Percentiles rank a stretch among this genome's conserved stretches.
Evolutionary conservation across 2,888 invertebrate genomes (phyloP).

Genomic region (Apamea crenata): DNA sequence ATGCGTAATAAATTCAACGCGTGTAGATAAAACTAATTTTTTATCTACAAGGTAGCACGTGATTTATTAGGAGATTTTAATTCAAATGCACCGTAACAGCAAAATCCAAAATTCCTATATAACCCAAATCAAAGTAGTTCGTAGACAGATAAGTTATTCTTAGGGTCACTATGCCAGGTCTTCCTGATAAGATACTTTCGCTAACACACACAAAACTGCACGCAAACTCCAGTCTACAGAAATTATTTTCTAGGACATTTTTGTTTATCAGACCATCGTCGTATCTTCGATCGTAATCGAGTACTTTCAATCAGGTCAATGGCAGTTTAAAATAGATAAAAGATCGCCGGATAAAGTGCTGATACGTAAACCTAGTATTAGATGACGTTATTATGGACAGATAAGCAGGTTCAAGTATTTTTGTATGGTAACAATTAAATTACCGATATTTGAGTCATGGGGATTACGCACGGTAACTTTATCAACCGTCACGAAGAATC

Average conservation of each 20-base stretch:
- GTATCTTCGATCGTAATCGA: conserved; percentile 64
- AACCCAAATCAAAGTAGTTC: conserved; percentile 55
- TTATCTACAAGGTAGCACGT: background rate
- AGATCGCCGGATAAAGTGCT: conserved; percentile 27
- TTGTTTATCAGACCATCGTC: conserved; percentile 43
- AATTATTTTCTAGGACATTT: conserved; percentile 34
- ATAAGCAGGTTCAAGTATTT: background rate
- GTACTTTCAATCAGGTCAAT: conserved; percentile 75
- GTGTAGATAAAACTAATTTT: background rate
- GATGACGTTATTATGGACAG: conserved; percentile 9
- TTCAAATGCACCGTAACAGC: conserved; percentile 14
- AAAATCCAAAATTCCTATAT: background rate
- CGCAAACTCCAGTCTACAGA: conserved; percentile 11
- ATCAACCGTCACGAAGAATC: conserved; percentile 17
- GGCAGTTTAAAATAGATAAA: conserved; percentile 71
- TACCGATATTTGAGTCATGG: conserved; percentile 27
- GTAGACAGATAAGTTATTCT: conserved; percentile 59
- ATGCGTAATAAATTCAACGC: background rate
- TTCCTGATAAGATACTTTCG: conserved; percentile 61
- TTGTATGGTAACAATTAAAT: conserved; percentile 30
- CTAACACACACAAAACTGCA: conserved; percentile 30
- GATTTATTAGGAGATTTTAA: background rate
- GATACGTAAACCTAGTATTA: conserved; percentile 8
- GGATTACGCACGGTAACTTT: conserved; percentile 18
- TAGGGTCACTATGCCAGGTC: conserved; percentile 69